These are phyloP conservation scores for Eremophila alpestris DNA, from an alignment of 2,797 vertebrate genomes.

Conservation along the genomic window DNA sequence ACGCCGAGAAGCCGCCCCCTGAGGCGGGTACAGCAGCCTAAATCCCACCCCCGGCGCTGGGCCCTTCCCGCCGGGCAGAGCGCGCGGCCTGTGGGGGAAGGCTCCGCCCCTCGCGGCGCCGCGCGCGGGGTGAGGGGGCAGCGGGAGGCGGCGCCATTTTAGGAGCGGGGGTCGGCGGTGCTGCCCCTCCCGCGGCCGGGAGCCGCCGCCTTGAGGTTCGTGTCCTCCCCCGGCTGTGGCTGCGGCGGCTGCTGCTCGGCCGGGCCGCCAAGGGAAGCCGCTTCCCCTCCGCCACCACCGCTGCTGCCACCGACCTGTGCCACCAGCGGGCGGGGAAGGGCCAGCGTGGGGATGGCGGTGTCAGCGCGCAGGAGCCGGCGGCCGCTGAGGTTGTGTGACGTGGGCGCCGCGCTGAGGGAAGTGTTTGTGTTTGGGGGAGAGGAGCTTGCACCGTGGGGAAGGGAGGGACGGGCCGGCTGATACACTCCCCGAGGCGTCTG, in stretches of 20 bases:
- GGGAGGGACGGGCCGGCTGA: neutral
- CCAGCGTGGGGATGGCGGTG: neutral
- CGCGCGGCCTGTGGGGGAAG: rapidly evolving
- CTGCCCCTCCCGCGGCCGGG: rapidly evolving
- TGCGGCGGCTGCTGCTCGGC: neutral
- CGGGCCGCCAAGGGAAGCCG: neutral
- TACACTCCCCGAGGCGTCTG: neutral
- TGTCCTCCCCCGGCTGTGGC: neutral
- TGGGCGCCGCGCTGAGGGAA: neutral
- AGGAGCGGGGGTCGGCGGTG: rapidly evolving
- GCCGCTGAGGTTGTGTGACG: neutral
- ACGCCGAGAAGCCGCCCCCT: rapidly evolving
- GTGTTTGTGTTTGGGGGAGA: neutral
- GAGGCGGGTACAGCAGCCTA: rapidly evolving
- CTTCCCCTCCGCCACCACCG: neutral
- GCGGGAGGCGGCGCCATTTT: conserved; percentile 1
- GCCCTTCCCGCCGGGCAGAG: neutral
- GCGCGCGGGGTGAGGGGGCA: neutral
- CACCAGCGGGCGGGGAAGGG: neutral
- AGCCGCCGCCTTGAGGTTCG: neutral
- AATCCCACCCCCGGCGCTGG: rapidly evolving
- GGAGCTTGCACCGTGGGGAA: neutral
- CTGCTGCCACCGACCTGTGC: neutral
- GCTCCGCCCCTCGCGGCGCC: neutral
- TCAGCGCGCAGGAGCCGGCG: neutral